Percentiles rank a stretch among this genome's conserved stretches.
phyloP scores from a whole-genome alignment of 2,113 vertebrate species.

The Percina caprodes region DNA sequence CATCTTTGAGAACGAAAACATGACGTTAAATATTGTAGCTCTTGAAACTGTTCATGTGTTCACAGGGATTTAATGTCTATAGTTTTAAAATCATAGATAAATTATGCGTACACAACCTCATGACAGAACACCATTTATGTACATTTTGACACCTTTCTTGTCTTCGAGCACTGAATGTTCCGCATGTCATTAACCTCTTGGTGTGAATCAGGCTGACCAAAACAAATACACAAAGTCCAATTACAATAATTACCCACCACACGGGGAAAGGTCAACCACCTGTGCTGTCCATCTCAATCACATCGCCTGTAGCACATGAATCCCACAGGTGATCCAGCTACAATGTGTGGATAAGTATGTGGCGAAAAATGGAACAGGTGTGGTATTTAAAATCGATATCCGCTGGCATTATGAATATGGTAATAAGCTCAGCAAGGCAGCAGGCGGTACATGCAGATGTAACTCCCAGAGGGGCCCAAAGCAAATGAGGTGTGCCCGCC shows the following conservation, averaged over 20 bases:
- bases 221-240: slow-evolving; percentile 54
- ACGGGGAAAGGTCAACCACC: slow-evolving; percentile 41
- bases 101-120: slow-evolving; percentile 26
- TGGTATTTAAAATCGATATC: slow-evolving; percentile 78
- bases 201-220: slow-evolving; percentile 39
- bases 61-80: neutral
- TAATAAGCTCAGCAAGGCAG: slow-evolving; percentile 73
- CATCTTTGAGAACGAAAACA: slow-evolving; percentile 2
- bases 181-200: slow-evolving; percentile 42
- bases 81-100: slow-evolving; percentile 23
- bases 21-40: neutral
- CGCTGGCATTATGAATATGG: slow-evolving; percentile 78
- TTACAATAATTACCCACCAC: slow-evolving; percentile 62
- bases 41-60: neutral
- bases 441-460: slow-evolving; percentile 74
- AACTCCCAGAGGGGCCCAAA: slow-evolving; percentile 70
- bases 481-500: slow-evolving; percentile 81
- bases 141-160: slow-evolving; percentile 22
- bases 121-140: slow-evolving; percentile 49
- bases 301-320: slow-evolving; percentile 22
- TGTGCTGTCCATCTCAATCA: slow-evolving; percentile 45
- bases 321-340: slow-evolving; percentile 17
- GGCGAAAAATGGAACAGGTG: slow-evolving; percentile 76
- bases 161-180: slow-evolving; percentile 27
- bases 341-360: slow-evolving; percentile 28